Evolutionary conservation across 2,113 vertebrate genomes (phyloP).

Genomic region (Pelvicachromis taeniatus): DNA sequence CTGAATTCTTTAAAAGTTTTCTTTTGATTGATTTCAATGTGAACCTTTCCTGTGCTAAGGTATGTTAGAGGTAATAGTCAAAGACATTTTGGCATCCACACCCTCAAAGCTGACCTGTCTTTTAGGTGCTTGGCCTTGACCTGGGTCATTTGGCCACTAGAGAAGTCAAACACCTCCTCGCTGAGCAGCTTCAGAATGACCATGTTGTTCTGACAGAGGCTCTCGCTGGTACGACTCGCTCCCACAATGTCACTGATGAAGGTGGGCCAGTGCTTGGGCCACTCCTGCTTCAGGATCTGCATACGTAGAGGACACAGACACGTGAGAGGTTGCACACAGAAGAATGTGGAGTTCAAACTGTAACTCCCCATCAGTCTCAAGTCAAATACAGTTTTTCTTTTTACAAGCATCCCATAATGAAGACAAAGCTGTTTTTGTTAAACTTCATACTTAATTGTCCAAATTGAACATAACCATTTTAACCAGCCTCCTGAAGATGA

Average conservation of each 20-base stretch:
- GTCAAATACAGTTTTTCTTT: not conserved
- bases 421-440: not conserved
- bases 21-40: not conserved
- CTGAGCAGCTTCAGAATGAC: constrained; percentile 95
- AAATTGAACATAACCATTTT: not conserved
- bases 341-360: not conserved
- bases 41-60: not conserved
- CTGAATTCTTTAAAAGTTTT: not conserved
- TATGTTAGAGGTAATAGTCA: not conserved
- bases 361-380: not conserved
- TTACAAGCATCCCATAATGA: not conserved
- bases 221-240: constrained; percentile 95
- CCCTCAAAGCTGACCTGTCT: constrained; percentile 82
- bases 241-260: constrained; percentile 99
- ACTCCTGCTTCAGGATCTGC: constrained; percentile 98
- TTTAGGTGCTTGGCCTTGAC: constrained; percentile 98
- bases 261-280: constrained; percentile 99
- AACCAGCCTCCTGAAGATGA: not conserved
- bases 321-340: not conserved
- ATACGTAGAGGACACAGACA: not conserved
- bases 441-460: not conserved
- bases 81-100: not conserved
- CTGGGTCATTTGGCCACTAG: constrained; percentile 98
- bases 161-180: constrained; percentile 99
- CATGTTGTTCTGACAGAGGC: constrained; percentile 99